Conservation (phyloP, 2,113 vertebrate species). For the Melanostigma gelatinosum region DNA sequence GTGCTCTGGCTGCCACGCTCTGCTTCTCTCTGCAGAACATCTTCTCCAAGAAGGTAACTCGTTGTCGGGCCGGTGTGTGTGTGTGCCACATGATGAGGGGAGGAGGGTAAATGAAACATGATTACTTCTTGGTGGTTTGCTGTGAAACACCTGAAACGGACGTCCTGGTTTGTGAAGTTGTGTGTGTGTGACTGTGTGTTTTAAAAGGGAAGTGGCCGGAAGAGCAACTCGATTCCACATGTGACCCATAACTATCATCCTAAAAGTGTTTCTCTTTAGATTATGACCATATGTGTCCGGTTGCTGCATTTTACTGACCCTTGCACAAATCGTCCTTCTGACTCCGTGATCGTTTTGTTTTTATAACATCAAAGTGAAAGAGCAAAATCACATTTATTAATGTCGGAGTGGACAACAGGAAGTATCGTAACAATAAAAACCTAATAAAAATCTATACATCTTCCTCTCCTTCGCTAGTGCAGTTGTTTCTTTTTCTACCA, state of each 20-base stretch:
- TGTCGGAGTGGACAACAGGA: not conserved
- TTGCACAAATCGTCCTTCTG: not conserved
- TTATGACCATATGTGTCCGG: not conserved
- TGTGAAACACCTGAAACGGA: not conserved
- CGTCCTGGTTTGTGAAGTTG: not conserved
- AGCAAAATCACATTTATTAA: not conserved
- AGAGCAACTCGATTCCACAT: not conserved
- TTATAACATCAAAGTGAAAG: not conserved
- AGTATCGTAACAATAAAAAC: not conserved
- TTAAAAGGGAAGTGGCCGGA: not conserved
- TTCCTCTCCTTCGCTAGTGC: not conserved
- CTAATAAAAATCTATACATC: too few species aligned
- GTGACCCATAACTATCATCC: not conserved
- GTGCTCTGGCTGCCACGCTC: slow-evolving; percentile 94
- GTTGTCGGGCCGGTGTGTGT: not conserved
- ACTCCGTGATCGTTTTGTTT: not conserved
- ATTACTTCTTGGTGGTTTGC: not conserved
- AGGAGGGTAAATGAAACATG: not conserved
- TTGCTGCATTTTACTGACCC: not conserved
- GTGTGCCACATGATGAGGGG: not conserved
- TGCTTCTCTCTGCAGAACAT: slow-evolving; percentile 99
- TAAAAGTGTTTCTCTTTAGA: too few species aligned
- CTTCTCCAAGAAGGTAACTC: slow-evolving; percentile 96
- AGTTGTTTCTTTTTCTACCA: not conserved
- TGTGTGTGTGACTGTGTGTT: not conserved